Evolutionary conservation across 1,140 invertebrate species (phyloP).

Genomic region (Drosophila parvula): DNA sequence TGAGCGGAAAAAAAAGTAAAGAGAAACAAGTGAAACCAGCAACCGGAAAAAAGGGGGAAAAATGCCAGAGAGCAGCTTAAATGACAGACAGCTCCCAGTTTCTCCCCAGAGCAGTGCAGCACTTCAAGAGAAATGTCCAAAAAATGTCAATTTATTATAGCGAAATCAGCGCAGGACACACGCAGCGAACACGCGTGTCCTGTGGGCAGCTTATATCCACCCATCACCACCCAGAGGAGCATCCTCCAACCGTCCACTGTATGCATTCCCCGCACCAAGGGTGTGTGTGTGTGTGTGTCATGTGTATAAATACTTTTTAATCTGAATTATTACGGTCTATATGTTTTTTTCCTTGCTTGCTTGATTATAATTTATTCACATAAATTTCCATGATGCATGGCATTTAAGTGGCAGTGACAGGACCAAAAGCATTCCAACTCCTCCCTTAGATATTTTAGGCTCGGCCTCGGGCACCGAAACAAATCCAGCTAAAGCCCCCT

Average conservation of each 20-base stretch:
- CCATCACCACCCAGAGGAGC: constrained; percentile 5
- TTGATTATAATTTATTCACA: constrained; percentile 77
- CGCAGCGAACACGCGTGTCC: constrained; percentile 52
- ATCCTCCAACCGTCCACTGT: neutral
- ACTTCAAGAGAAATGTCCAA: constrained; percentile 49
- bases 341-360: constrained; percentile 40
- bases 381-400: constrained; percentile 76
- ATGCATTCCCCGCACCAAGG: neutral
- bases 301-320: constrained; percentile 78
- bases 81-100: constrained; percentile 55
- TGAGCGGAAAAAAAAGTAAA: neutral
- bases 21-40: constrained; percentile 13
- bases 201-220: constrained; percentile 30
- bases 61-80: constrained; percentile 43
- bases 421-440: constrained; percentile 34
- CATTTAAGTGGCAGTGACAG: constrained; percentile 74
- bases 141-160: constrained; percentile 76
- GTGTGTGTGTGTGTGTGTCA: constrained; percentile 32
- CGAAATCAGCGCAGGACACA: constrained; percentile 64
- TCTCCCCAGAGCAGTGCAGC: constrained; percentile 6
- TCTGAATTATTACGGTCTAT: constrained; percentile 71
- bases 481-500: constrained; percentile 25
- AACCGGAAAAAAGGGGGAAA: constrained; percentile 25
- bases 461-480: constrained; percentile 3
- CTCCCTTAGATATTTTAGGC: constrained; percentile 44